A percentile compares a stretch with the other conserved stretches of the same genome.
Evolutionary conservation across 2,888 invertebrate genomes (phyloP).

Genomic region (Dorcus hopei): DNA sequence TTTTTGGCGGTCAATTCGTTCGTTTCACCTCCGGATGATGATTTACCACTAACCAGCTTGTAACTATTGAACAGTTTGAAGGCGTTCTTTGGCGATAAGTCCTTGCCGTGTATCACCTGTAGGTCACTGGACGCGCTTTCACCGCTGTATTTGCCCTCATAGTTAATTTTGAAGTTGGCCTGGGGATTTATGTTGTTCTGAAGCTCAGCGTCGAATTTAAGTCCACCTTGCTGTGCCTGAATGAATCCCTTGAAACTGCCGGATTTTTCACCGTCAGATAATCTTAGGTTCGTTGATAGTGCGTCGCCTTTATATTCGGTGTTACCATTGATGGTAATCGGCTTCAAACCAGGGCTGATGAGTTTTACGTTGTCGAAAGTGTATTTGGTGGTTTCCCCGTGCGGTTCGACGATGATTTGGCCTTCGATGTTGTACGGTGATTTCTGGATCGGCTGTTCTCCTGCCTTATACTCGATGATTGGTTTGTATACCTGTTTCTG

Average conservation of each 20-base stretch:
- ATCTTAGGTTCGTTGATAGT: slow-evolving; percentile 52
- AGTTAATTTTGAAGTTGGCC: slow-evolving; percentile 60
- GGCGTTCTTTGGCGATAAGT: slow-evolving; percentile 58
- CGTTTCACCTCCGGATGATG: slow-evolving; percentile 40
- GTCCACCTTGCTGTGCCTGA: slow-evolving; percentile 40
- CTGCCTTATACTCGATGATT: slow-evolving; percentile 59
- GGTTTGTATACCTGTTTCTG: slow-evolving; percentile 62
- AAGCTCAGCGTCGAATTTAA: slow-evolving; percentile 53
- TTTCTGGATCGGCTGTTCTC: slow-evolving; percentile 54
- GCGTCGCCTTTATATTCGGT: slow-evolving; percentile 46
- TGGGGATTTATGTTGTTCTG: slow-evolving; percentile 60
- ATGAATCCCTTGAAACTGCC: slow-evolving; percentile 46
- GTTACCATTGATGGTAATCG: slow-evolving; percentile 54
- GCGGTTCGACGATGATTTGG: slow-evolving; percentile 47
- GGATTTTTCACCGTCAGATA: slow-evolving; percentile 51
- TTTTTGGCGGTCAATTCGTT: slow-evolving; percentile 55
- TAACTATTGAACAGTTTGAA: slow-evolving; percentile 47
- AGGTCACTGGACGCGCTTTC: slow-evolving; percentile 29
- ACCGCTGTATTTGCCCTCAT: slow-evolving; percentile 42
- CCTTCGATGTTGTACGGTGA: slow-evolving; percentile 56
- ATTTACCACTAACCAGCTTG: slow-evolving; percentile 30
- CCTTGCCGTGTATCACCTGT: slow-evolving; percentile 60
- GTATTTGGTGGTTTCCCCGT: slow-evolving; percentile 49
- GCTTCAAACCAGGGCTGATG: slow-evolving; percentile 47
- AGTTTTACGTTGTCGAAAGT: slow-evolving; percentile 58